Conservation (phyloP, 2,888 invertebrate genomes). For the Macaria notata region DNA sequence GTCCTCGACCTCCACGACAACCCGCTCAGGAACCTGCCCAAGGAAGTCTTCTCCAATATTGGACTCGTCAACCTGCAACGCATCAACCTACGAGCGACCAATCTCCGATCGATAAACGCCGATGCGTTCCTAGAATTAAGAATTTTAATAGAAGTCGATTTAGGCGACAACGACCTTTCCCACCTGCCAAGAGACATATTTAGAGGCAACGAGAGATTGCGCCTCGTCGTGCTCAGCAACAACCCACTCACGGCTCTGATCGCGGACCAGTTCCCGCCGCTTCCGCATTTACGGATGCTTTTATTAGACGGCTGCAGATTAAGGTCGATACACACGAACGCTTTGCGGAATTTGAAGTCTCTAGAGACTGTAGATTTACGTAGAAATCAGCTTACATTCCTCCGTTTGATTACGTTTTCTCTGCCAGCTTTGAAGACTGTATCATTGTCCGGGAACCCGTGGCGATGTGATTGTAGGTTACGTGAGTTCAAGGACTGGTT, state of each 20-base stretch:
- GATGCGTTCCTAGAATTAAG: constrained; percentile 94
- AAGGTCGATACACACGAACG: constrained; percentile 87
- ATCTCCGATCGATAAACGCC: constrained; percentile 88
- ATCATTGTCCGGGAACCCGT: constrained; percentile 92
- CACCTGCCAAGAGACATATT: constrained; percentile 90
- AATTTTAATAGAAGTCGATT: constrained; percentile 93
- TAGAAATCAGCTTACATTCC: constrained; percentile 88
- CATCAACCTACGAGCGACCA: constrained; percentile 89
- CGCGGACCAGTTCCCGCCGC: constrained; percentile 90
- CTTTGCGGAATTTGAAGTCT: constrained; percentile 88
- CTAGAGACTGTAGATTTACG: constrained; percentile 90
- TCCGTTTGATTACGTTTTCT: constrained; percentile 83
- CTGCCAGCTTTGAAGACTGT: constrained; percentile 90
- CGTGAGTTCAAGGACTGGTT: constrained; percentile 93
- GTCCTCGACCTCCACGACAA: constrained; percentile 92
- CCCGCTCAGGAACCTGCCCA: constrained; percentile 87
- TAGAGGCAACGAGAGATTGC: constrained; percentile 90
- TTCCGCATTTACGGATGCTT: constrained; percentile 90
- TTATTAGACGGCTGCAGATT: constrained; percentile 91
- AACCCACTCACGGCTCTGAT: constrained; percentile 89
- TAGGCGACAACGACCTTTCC: constrained; percentile 90
- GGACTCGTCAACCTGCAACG: constrained; percentile 93
- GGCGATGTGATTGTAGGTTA: constrained; percentile 94
- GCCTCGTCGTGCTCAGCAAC: constrained; percentile 89
- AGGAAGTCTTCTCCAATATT: constrained; percentile 89